Percentiles rank a stretch among this genome's conserved stretches.
Evolutionary conservation across 1,140 invertebrate species (phyloP).

Genomic region (Vanessa tameamea): DNA sequence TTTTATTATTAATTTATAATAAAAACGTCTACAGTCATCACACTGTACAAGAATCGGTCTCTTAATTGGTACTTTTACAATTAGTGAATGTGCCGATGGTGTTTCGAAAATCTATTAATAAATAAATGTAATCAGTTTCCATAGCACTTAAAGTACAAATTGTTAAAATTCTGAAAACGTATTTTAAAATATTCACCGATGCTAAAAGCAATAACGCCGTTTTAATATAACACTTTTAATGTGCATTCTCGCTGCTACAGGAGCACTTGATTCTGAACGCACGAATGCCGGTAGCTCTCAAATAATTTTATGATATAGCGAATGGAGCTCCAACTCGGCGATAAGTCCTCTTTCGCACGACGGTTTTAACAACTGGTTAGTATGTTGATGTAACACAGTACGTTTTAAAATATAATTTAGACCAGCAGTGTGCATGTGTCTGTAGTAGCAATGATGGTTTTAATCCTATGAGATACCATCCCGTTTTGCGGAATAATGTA

Average conservation of each 20-base stretch:
- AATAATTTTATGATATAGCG: constrained; percentile 22
- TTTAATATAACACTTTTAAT: constrained; percentile 2
- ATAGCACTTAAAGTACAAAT: neutral
- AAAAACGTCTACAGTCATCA: too few relatives aligned
- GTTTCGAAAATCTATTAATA: too few relatives aligned
- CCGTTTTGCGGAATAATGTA: too few relatives aligned
- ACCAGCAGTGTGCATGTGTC: too few relatives aligned
- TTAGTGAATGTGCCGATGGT: too few relatives aligned
- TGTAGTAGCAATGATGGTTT: neutral
- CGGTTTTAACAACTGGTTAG: constrained; percentile 8
- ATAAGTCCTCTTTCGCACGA: constrained; percentile 15
- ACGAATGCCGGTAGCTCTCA: constrained; percentile 25
- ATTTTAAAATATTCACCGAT: neutral
- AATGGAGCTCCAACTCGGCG: constrained; percentile 3
- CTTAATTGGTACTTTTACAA: too few relatives aligned
- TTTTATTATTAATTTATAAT: too few relatives aligned
- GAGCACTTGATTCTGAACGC: constrained; percentile 26
- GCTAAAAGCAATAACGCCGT: neutral
- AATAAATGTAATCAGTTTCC: neutral
- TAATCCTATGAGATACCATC: neutral
- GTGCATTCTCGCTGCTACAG: neutral
- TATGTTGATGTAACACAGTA: neutral
- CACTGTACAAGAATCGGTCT: too few relatives aligned
- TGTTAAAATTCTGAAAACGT: neutral
- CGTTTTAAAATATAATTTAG: neutral